These are phyloP conservation scores for Venturia canescens DNA, from an alignment of 1,140 invertebrate genomes.

Conservation along the genomic window DNA sequence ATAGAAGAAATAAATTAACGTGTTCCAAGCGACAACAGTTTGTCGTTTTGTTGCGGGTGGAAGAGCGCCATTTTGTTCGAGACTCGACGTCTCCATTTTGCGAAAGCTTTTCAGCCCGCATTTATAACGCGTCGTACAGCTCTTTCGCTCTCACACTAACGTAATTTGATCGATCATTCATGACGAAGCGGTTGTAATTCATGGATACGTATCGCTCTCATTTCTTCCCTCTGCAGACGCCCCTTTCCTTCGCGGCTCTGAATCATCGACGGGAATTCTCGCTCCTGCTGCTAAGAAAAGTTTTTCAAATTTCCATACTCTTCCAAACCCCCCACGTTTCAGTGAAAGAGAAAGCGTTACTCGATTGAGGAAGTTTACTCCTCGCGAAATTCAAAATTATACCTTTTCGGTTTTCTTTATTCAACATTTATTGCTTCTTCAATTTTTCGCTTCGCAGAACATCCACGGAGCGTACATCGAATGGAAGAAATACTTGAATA, in stretches of 20 bases:
- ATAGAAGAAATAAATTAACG: slow-evolving; percentile 27
- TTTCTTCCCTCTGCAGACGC: neutral
- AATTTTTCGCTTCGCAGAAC: no score
- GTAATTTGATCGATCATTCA: slow-evolving; percentile 21
- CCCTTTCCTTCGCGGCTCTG: neutral
- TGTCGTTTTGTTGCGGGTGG: neutral
- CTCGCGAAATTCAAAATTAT: no score
- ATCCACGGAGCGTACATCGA: no score
- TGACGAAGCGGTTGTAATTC: slow-evolving; percentile 28
- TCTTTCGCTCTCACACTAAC: slow-evolving; percentile 2
- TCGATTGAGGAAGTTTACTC: no score
- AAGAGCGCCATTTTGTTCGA: no score
- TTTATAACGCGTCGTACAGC: neutral
- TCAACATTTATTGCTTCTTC: no score
- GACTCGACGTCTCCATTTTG: neutral
- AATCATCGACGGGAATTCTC: neutral
- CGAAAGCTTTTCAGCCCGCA: slow-evolving; percentile 13
- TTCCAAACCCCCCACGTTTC: neutral
- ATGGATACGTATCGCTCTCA: neutral
- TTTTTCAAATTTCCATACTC: neutral
- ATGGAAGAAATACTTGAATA: no score
- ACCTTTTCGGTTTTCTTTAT: no score
- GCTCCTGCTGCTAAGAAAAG: neutral
- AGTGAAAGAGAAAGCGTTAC: no score
- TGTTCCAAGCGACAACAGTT: slow-evolving; percentile 1